Conservation (phyloP, 2,113 vertebrate species). For the Shinisaurus crocodilurus region DNA sequence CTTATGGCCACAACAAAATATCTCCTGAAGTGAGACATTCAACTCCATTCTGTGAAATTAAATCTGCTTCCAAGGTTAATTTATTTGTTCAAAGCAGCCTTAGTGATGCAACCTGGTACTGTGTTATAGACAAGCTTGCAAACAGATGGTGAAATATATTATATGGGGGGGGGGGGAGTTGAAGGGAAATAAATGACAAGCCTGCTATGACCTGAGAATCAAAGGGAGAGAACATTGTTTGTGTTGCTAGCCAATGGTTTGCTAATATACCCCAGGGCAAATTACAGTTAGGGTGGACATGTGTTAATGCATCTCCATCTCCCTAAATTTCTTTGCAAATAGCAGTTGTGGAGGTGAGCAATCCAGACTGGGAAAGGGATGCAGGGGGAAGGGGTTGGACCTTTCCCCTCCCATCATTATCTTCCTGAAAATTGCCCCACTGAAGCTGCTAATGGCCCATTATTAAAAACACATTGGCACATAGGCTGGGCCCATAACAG, state of each 20-base stretch:
- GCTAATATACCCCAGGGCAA: neutral
- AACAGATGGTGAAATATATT: conserved; percentile 9
- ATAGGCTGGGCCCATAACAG: neutral
- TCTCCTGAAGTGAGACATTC: neutral
- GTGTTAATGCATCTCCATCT: neutral
- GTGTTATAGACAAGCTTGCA: neutral
- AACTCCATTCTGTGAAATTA: neutral
- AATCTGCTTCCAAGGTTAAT: conserved; percentile 24
- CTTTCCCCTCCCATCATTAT: neutral
- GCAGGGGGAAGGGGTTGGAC: neutral
- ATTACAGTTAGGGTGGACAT: too few species aligned
- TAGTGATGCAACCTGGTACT: neutral
- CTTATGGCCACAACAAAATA: neutral
- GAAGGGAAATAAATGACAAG: neutral
- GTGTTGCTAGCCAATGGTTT: neutral
- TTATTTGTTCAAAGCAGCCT: conserved; percentile 9
- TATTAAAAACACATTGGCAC: neutral
- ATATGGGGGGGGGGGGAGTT: neutral
- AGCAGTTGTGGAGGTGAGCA: neutral
- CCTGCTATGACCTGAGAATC: neutral
- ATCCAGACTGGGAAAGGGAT: neutral
- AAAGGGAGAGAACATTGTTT: neutral
- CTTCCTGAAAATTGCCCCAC: neutral
- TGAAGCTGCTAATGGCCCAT: neutral
- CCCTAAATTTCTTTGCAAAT: neutral